A percentile compares a stretch with the other conserved stretches of the same genome.
These are phyloP conservation scores for Irena cyanogastra DNA, from an alignment of 2,113 vertebrate genomes.

Conservation along the genomic window DNA sequence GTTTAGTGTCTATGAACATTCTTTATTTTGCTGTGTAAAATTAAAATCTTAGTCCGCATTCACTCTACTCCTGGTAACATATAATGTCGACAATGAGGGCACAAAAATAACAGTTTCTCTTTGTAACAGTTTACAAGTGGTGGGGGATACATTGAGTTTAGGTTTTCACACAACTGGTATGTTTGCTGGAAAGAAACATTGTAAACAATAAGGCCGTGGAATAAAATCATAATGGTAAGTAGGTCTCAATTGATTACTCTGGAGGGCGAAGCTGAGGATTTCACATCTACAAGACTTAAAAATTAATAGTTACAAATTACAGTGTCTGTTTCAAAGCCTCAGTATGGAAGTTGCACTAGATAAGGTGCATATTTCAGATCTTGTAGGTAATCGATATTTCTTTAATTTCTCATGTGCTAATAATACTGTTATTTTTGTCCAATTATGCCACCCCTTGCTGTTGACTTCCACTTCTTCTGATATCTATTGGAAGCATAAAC, in stretches of 20 bases:
- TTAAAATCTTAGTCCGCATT: constrained; percentile 17
- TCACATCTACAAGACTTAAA: background rate
- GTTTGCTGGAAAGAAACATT: background rate
- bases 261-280: background rate
- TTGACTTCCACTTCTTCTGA: background rate
- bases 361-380: background rate
- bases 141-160: background rate
- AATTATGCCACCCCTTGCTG: background rate
- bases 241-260: background rate
- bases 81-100: too few relatives aligned
- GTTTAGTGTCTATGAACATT: constrained; percentile 5
- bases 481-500: background rate
- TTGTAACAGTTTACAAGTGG: background rate
- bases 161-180: background rate
- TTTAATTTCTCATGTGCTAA: background rate
- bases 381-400: background rate
- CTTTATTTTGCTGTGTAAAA: constrained; percentile 16
- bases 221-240: background rate
- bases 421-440: background rate
- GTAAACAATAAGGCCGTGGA: background rate
- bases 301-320: background rate
- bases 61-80: background rate
- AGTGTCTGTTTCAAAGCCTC: background rate
- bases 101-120: background rate
- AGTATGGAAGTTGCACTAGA: background rate